Evolutionary conservation across 2,113 vertebrate genomes (phyloP).

Genomic region (Redunca redunca): DNA sequence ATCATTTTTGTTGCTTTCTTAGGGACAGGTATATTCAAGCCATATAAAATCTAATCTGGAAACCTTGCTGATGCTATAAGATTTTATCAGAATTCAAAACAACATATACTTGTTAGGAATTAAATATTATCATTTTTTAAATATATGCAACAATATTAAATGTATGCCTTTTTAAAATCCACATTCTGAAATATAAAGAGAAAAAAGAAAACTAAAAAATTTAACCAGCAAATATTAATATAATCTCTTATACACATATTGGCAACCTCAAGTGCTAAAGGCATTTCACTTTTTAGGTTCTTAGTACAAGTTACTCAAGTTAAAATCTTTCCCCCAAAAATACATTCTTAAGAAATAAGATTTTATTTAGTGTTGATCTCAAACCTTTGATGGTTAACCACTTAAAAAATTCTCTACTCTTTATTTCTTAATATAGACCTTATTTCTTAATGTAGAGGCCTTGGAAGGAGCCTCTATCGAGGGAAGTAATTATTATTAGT

Average conservation of each 20-base stretch:
- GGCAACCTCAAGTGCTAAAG: slow-evolving; percentile 33
- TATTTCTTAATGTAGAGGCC: neutral
- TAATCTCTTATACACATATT: slow-evolving; percentile 42
- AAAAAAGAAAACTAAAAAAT: neutral
- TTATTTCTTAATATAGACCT: neutral
- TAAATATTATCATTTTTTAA: slow-evolving; percentile 31
- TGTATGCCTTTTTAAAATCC: neutral
- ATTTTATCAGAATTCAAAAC: slow-evolving; percentile 26
- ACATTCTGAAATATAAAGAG: neutral
- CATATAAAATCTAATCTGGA: slow-evolving; percentile 29
- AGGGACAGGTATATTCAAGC: slow-evolving; percentile 1
- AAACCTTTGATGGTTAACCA: neutral
- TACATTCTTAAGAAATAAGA: slow-evolving; percentile 9
- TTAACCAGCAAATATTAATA: slow-evolving; percentile 18
- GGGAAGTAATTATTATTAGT: slow-evolving; percentile 45
- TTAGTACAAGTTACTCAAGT: slow-evolving; percentile 22
- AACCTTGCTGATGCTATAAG: slow-evolving; percentile 17
- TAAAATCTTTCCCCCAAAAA: neutral
- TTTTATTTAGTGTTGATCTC: neutral
- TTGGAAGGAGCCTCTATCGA: neutral
- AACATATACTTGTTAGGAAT: neutral
- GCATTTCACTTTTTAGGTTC: slow-evolving; percentile 48
- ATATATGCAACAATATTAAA: slow-evolving; percentile 17
- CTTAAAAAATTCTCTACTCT: neutral
- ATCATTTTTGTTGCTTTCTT: slow-evolving; percentile 34